These are phyloP conservation scores for Hyposmocoma kahamanoa DNA, from an alignment of 1,140 invertebrate genomes.

Conservation along the genomic window DNA sequence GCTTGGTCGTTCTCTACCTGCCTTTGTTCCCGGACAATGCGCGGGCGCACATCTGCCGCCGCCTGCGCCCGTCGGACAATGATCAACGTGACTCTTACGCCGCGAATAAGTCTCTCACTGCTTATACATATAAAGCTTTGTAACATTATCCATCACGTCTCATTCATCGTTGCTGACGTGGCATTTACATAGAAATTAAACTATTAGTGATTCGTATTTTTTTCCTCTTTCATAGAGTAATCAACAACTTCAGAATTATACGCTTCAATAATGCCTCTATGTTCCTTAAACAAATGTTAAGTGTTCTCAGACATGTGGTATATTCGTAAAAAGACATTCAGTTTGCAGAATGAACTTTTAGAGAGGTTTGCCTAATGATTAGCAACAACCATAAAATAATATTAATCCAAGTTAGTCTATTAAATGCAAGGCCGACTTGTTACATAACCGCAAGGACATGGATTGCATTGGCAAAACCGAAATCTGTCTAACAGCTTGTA, in stretches of 20 bases:
- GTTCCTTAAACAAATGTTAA: too few species aligned
- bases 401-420: slow-evolving; percentile 24
- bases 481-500: slow-evolving; percentile 23
- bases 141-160: slow-evolving; percentile 30
- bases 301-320: too few species aligned
- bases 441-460: slow-evolving; percentile 46
- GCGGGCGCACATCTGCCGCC: slow-evolving; percentile 57
- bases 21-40: slow-evolving; percentile 62
- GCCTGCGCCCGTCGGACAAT: slow-evolving; percentile 48
- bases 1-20: slow-evolving; percentile 58
- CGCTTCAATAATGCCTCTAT: too few species aligned
- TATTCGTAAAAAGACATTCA: background rate
- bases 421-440: slow-evolving; percentile 41
- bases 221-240: too few species aligned
- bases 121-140: slow-evolving; percentile 24
- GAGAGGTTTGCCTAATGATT: slow-evolving; percentile 26
- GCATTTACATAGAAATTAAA: slow-evolving; percentile 25
- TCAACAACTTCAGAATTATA: too few species aligned
- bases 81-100: too few species aligned
- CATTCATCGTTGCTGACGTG: slow-evolving; percentile 22
- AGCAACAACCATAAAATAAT: slow-evolving; percentile 19
- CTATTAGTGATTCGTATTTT: too few species aligned
- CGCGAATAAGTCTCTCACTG: slow-evolving; percentile 21
- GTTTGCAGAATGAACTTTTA: slow-evolving; percentile 10
- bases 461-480: slow-evolving; percentile 38